Base-by-base conservation (phyloP, 2,888 invertebrate genomes). In the Bellardia bayeri region DNA sequence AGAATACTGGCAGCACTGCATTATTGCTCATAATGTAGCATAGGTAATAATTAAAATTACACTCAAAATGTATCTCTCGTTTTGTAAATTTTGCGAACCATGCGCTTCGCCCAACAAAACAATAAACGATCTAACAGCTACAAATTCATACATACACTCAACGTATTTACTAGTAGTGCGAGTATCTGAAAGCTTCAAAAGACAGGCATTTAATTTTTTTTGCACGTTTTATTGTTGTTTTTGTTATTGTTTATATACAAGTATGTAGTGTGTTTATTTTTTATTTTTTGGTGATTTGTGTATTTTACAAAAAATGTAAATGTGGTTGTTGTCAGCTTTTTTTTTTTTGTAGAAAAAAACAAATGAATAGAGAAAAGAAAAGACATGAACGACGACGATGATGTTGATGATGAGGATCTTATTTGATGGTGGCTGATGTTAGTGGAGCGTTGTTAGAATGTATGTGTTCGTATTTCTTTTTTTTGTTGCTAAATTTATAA, bases 161-260 rank as follows among this genome's bases (percentile, higher is more conserved):
- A 42, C 51, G 42, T 80, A 69, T 69, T 56, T 56, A 45, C 33
- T 63, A 30, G 58, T 66, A 66, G 64, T 66, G 68, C 74, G 51
- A 68, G 45, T 81, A 76, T 76, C 45, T 76, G 1, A 71, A 76
- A 82, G 86, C 58, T 86, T 81, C 76, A 56, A 76, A 33, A 54
- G 74, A 61, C 81, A 86, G 86, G 79, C 80, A 78, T 75, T 66
- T 69, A 61, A 58, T 42, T 86, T 87, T 85, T 86, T 85, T 82
- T 80, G 85, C 83, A 85, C 68, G 42, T 80, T 72, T 66, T 83
- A 54, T 76, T 37, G 23, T 66, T 58, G 49, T 83, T 66, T 49
- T 37, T 76, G 33, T 56, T 71, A 42, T 54, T 68, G 13, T 37
- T 58, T 61, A 37, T 61, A 61, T 37, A 61, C 40, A 42, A 23